Conservation (phyloP, 2,888 invertebrate species). For the Lymantria monacha region DNA sequence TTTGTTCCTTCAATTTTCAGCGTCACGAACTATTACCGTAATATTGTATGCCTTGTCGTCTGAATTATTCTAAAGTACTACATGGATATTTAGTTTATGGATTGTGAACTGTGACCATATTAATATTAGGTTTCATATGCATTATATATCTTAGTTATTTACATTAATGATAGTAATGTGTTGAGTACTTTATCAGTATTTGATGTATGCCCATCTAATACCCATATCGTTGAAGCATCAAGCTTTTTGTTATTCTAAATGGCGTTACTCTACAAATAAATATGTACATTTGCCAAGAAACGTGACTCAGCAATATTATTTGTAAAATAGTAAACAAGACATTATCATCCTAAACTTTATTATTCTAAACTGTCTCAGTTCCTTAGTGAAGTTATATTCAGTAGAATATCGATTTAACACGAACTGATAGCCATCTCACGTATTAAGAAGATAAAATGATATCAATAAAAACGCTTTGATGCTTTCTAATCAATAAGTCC, state of each 20-base stretch:
- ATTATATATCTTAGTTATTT: background rate
- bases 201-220: too few relatives aligned
- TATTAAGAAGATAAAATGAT: too few relatives aligned
- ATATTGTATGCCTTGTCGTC: slow-evolving; percentile 22
- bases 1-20: slow-evolving; percentile 61
- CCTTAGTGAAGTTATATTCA: too few relatives aligned
- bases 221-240: too few relatives aligned
- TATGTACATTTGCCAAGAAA: background rate
- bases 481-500: too few relatives aligned
- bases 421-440: too few relatives aligned
- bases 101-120: slow-evolving; percentile 7
- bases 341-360: too few relatives aligned
- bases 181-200: too few relatives aligned
- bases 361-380: too few relatives aligned
- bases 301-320: background rate
- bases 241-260: background rate
- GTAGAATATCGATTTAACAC: too few relatives aligned
- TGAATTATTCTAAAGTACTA: slow-evolving; percentile 29
- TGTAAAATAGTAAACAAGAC: background rate
- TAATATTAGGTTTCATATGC: slow-evolving; percentile 18
- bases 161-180: too few relatives aligned
- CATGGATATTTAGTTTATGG: slow-evolving; percentile 1
- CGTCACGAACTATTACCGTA: slow-evolving; percentile 48
- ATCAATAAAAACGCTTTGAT: too few relatives aligned
- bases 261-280: background rate